phyloP scores from a whole-genome alignment of 2,888 invertebrate genomes.

The Platycheirus albimanus region DNA sequence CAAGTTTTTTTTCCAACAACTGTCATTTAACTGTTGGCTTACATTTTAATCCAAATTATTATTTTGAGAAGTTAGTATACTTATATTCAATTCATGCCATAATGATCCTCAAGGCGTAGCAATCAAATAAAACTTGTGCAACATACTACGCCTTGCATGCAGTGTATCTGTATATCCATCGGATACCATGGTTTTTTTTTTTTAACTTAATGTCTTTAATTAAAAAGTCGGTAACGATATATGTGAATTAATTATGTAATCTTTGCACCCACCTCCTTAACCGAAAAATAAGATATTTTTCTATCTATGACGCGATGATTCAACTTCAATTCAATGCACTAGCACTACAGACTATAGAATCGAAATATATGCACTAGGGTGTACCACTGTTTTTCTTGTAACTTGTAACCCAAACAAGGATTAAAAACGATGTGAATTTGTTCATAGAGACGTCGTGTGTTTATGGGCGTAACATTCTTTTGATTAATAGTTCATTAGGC shows the following conservation, averaged over 20 bases:
- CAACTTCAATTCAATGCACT: conserved; percentile 32
- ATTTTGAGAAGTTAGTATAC: conserved; percentile 24
- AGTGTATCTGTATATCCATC: not conserved
- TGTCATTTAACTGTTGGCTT: conserved; percentile 36
- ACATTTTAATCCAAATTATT: conserved; percentile 35
- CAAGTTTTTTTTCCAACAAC: conserved; percentile 27
- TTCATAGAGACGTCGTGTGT: not conserved
- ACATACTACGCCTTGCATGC: conserved; percentile 22
- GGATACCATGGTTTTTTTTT: not conserved
- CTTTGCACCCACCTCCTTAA: conserved; percentile 40
- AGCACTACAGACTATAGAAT: not conserved
- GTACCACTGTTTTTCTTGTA: conserved; percentile 25
- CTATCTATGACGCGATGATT: conserved; percentile 20
- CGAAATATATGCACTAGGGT: not conserved
- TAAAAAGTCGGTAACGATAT: conserved; percentile 23
- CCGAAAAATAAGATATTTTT: conserved; percentile 19
- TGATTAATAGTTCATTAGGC: conserved; percentile 43
- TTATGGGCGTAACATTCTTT: conserved; percentile 43
- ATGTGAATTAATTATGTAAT: conserved; percentile 50
- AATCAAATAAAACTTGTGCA: conserved; percentile 31
- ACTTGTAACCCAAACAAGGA: conserved; percentile 12
- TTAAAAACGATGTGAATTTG: conserved; percentile 5
- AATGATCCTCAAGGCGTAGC: conserved; percentile 27
- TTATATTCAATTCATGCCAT: not conserved
- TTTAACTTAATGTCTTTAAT: conserved; percentile 21